Conservation (phyloP, 2,797 vertebrate species). For the Crenichthys baileyi region DNA sequence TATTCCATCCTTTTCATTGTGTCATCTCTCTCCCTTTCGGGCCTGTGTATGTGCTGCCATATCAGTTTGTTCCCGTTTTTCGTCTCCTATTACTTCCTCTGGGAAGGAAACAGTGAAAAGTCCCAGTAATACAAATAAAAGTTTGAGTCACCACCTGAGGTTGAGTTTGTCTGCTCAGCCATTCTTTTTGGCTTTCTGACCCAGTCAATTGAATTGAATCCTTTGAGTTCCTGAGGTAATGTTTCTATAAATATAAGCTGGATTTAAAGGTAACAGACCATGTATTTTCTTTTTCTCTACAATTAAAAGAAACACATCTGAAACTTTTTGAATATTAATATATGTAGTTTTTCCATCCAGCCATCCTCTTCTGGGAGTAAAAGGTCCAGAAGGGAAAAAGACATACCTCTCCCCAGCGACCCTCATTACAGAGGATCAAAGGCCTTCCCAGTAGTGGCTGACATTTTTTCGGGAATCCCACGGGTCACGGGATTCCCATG, state of each 20-base stretch:
- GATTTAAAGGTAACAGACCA: conserved; percentile 51
- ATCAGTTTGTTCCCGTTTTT: conserved; percentile 34
- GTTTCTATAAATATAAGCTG: conserved; percentile 39
- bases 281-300: conserved; percentile 13
- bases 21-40: conserved; percentile 10
- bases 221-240: conserved; percentile 47
- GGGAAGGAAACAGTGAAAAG: conserved; percentile 28
- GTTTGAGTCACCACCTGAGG: conserved; percentile 38
- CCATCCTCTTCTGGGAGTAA: too few species aligned
- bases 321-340: conserved; percentile 15
- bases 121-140: conserved; percentile 52
- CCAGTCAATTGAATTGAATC: conserved; percentile 41
- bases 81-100: conserved; percentile 24
- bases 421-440: too few species aligned
- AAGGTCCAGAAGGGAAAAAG: too few species aligned
- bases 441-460: too few species aligned
- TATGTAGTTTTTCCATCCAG: conserved; percentile 5
- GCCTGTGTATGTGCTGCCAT: conserved; percentile 24
- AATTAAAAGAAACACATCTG: conserved; percentile 45
- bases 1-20: conserved; percentile 51
- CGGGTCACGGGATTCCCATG: too few species aligned
- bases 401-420: too few species aligned
- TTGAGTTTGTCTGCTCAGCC: conserved; percentile 37
- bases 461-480: too few species aligned
- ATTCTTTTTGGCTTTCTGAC: conserved; percentile 44